Evolutionary conservation across 2,797 vertebrate genomes (phyloP).

Genomic region (Somateria mollissima): DNA sequence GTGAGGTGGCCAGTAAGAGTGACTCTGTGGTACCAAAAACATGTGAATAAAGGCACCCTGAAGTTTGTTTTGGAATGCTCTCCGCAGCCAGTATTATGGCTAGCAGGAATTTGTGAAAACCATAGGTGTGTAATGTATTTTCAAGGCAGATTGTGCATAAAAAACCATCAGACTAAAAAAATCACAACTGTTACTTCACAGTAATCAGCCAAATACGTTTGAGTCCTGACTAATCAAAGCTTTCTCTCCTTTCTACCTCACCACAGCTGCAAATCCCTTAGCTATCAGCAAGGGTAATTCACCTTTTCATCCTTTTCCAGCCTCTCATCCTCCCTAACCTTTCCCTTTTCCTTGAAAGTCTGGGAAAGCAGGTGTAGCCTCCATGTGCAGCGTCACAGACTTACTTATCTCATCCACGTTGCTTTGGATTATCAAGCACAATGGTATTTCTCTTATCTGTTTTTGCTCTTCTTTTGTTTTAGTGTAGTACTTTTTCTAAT

Average conservation of each 20-base stretch:
- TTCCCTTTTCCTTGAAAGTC: background rate
- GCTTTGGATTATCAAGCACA: background rate
- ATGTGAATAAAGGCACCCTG: background rate
- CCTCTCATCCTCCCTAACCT: background rate
- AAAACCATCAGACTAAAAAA: background rate
- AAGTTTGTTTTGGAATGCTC: slow-evolving; percentile 30
- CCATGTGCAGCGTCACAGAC: background rate
- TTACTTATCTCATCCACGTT: background rate
- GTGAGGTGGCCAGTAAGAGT: slow-evolving; percentile 17
- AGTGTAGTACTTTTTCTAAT: background rate
- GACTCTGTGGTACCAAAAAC: slow-evolving; percentile 6
- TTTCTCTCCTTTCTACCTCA: background rate
- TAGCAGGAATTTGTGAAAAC: slow-evolving; percentile 30
- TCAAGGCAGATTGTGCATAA: background rate
- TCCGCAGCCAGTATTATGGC: background rate
- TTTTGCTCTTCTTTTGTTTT: background rate
- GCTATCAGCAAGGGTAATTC: background rate
- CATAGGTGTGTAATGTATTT: background rate
- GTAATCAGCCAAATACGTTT: background rate
- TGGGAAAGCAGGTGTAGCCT: background rate
- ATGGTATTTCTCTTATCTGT: background rate
- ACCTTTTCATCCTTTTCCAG: background rate
- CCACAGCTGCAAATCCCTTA: background rate
- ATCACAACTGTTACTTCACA: background rate
- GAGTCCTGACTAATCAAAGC: background rate